Base-by-base conservation (phyloP, 2,888 invertebrate genomes). In the Drosophila pseudotakahashii region DNA sequence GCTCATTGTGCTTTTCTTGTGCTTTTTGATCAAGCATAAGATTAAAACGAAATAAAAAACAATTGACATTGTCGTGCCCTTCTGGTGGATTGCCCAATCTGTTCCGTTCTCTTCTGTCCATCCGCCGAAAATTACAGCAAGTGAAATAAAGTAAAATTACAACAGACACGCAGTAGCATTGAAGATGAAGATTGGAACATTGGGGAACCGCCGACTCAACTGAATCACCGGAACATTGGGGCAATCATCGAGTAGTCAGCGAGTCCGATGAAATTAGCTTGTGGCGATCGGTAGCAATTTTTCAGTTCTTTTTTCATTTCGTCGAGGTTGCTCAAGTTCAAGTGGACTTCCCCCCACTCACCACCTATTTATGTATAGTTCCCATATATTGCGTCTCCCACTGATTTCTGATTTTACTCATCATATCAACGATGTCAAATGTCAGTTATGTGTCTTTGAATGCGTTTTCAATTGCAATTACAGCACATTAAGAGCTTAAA, bases 401-500 rank as follows among this genome's bases (percentile, higher is more conserved):
- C 14, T 16, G 37, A 23, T 45, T 23, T 30, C 45, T 32, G 37
- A 39, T 39, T 53, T 39, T 4, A 13, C 39, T 30, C 68, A 39
- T 47, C 54, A 34, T 36, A 45, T 26, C 36, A 34, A 36, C 26
- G 51, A 78, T 77, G 78, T 80, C 81, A 80, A 72, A 73, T 85
- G 86, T 77, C 78, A 78, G 77, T 57, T 59, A 26, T 63, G 63
- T 53, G 39, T 67, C 51, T 64, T 58, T 64, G 53, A 80, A 73
- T 78, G 72, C 62, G 72, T 75, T 78, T 79, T 75, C 69, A 78
- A 80, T 76, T 84, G 63, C 63, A 69, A 67, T 77, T 71, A 75
- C 58, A 55, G 70, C 71, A 51, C 62, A 81, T 70, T 79, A 60
- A 64, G 36, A 58, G 66, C 37, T 62, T 32, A 37, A 55, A 44